Base-by-base conservation (phyloP, 2,113 vertebrate species). In the Sinocyclocheilus anshuiensis region DNA sequence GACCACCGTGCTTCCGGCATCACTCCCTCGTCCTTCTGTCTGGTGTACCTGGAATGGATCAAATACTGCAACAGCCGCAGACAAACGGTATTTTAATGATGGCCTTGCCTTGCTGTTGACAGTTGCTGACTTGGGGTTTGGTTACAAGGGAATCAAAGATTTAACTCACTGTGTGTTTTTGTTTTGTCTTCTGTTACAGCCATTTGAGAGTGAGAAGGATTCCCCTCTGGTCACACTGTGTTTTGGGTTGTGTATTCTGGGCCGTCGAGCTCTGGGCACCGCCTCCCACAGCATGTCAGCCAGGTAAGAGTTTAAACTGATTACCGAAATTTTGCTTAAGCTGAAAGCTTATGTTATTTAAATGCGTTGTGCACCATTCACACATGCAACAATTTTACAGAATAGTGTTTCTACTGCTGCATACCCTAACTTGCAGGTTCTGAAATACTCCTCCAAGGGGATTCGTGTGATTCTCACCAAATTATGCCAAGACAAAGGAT, bases 241-340 rank as follows among this genome's bases (percentile, higher is more conserved):
- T 89, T 97, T 97, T 29, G 97, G 96, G 10, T 91, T 97, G 29
- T 97, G 97, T 65, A 96, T 97, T 86, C 91, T 97, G 91, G 97
- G 96, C 33, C 95, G 97, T 82, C 92, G 97, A 89, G 97, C 97
- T 42, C 90, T 97, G 91, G 97, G 97, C 79, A 97, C 96, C 0
- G 96, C 97, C 4, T 97, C 97, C 0, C 96, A 97, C 92, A 97
- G 96, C 93, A 97, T 97, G 96, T 97, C 97, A 48, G 96, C 97
- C 67, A 97, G 97, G 97, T 97, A 88, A 92, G 81, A 1, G 2
- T 22, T 50, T 71, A 71, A 53, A 53, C 24, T 0, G 8, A 24
- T 81, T 26, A 36, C 18, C 63, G 33, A 1, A 6, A 6, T 45
- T 74, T n/a, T n/a, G 39, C 15, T 39, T 33, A 16, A 10, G 15